Base-by-base conservation (phyloP, 92 coral and sea anemone species). In the Zoanthus gigantus region DNA sequence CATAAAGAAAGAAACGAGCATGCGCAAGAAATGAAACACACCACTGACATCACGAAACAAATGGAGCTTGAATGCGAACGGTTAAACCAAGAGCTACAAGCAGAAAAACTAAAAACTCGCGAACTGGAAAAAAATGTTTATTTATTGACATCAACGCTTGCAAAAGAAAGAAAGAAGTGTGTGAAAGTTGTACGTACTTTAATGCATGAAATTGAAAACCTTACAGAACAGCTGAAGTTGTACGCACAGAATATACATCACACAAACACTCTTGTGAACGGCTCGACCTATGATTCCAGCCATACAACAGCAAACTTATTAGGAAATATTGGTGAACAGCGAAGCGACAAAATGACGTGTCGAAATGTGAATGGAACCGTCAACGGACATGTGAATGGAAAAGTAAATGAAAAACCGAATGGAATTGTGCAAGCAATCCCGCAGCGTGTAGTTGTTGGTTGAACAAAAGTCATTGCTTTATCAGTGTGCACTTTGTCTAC, bases 141-240 rank as follows among this genome's bases (percentile, higher is more conserved):
- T 77, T 90, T 87, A 68, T 79, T 95, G 48, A 89, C 90, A 31
- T 78, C 96, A 31, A 89, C 89, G 12, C 89, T 93, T 11, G 66
- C 83, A 42, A 93, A 94, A 76, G 98, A 95, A 47, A 78, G 98
- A n/a, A 91, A 91, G 75, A 93, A 92, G 76, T 94, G 96, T 68
- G 91, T 91, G 52, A 94, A 95, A 72, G 91, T 95, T 14, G 90
- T 95, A 42, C 92, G 92, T 54, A 86, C 93, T 2, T 71, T 95
- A 69, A 95, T 93, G 30, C 84, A 91, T 11, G 96, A 93, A 68
- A 94, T 95, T 7, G 98, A 95, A 86, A 80, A 87, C 50, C 82
- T 91, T 77, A 77, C 92, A 18, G 92, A 91, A 53, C 91, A 91
- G 31, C 74, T 88, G 1, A 88, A 85, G 32, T 67, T 91, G 81